Conservation (phyloP, 2,113 vertebrate species). For the Fulmarus glacialis region DNA sequence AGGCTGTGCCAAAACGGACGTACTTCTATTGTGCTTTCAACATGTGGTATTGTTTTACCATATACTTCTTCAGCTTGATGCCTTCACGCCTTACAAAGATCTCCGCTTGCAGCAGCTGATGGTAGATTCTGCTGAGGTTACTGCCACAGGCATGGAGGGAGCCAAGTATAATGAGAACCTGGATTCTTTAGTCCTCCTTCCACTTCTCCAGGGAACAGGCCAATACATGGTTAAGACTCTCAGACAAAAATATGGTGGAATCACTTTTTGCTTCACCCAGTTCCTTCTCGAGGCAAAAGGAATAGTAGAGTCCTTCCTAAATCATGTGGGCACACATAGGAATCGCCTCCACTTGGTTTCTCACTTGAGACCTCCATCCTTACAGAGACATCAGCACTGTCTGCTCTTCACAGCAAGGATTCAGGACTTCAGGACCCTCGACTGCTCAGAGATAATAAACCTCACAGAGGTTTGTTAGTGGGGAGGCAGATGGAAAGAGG, state of each 20-base stretch:
- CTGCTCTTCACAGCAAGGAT: background rate
- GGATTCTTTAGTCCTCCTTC: background rate
- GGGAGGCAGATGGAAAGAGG: background rate
- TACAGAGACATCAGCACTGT: background rate
- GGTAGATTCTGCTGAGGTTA: conserved; percentile 5
- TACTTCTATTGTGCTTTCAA: conserved; percentile 57
- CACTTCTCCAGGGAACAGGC: background rate
- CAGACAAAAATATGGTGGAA: background rate
- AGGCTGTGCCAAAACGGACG: conserved; percentile 44
- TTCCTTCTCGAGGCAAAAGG: background rate
- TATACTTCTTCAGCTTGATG: conserved; percentile 23
- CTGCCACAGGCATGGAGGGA: background rate
- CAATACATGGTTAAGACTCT: background rate
- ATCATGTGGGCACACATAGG: background rate
- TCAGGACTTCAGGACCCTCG: background rate
- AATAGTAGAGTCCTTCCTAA: background rate
- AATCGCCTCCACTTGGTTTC: background rate
- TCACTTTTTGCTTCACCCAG: background rate
- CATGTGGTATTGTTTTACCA: conserved; percentile 55
- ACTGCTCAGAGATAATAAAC: background rate
- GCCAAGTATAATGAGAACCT: background rate
- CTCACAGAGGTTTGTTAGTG: background rate
- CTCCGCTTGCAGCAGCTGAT: conserved; percentile 18
- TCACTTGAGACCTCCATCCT: background rate
- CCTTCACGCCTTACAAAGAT: conserved; percentile 53